Conservation (phyloP, 2,113 vertebrate species). For the Tenrec ecaudatus region DNA sequence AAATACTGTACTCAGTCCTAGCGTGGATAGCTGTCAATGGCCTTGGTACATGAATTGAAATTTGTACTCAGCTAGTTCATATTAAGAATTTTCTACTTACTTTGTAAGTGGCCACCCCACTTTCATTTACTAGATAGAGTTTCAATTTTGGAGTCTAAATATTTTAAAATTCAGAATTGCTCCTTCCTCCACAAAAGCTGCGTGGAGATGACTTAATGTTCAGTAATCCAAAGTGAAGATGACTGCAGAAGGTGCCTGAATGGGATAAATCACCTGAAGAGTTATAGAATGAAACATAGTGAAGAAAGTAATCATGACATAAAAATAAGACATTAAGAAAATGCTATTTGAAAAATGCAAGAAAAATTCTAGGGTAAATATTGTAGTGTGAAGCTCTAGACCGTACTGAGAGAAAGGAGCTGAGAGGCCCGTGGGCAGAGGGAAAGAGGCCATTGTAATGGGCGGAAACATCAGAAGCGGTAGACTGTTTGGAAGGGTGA, state of each 20-base stretch:
- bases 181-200: background rate
- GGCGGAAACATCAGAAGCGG: too few relatives aligned
- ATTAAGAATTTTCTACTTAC: constrained; percentile 3
- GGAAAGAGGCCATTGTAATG: too few relatives aligned
- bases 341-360: background rate
- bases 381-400: background rate
- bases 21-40: background rate
- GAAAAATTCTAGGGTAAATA: background rate
- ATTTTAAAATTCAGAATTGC: constrained; percentile 43
- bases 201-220: constrained; percentile 52
- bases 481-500: too few relatives aligned
- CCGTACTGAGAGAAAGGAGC: background rate
- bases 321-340: background rate
- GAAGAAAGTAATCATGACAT: background rate
- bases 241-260: background rate
- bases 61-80: background rate
- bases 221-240: constrained; percentile 20
- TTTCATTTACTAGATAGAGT: constrained; percentile 33
- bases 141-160: constrained; percentile 49
- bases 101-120: background rate
- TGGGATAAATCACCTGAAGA: background rate
- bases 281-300: background rate
- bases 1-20: background rate
- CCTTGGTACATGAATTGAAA: background rate
- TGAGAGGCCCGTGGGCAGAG: too few relatives aligned